A percentile compares a stretch with the other conserved stretches of the same genome.
These are phyloP conservation scores for Pseudoips prasinana DNA, from an alignment of 2,888 invertebrate species.

Conservation along the genomic window DNA sequence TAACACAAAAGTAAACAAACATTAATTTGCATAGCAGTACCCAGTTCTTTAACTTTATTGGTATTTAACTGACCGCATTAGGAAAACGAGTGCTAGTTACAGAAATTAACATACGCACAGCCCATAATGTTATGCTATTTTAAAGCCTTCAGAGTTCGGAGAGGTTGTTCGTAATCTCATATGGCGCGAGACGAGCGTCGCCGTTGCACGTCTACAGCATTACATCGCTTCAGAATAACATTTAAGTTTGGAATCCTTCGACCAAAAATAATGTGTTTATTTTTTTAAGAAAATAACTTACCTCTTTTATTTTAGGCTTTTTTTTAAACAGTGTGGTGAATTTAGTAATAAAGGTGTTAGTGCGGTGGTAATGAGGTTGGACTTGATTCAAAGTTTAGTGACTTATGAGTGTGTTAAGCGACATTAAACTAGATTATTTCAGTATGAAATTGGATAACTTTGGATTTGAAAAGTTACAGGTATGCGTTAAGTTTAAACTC, in stretches of 20 bases:
- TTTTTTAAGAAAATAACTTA: no score
- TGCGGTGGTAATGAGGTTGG: constrained; percentile 17
- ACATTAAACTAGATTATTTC: constrained; percentile 32
- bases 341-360: constrained; percentile 1
- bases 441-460: constrained; percentile 76
- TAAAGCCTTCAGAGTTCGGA: constrained; percentile 40
- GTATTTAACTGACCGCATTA: constrained; percentile 48
- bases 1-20: constrained; percentile 62
- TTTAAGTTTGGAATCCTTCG: constrained; percentile 35
- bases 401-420: constrained; percentile 23
- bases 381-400: constrained; percentile 25
- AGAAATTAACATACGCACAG: constrained; percentile 41
- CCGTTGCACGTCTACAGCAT: constrained; percentile 60
- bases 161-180: constrained; percentile 59
- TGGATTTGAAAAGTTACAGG: constrained; percentile 76
- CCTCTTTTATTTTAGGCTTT: no score
- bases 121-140: constrained; percentile 46
- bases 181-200: constrained; percentile 61
- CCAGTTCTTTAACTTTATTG: constrained; percentile 36
- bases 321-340: constrained; percentile 13
- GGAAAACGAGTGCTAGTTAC: constrained; percentile 40
- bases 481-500: constrained; percentile 25
- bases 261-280: constrained; percentile 9
- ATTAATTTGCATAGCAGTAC: constrained; percentile 54
- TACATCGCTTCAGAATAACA: constrained; percentile 34